phyloP scores from a whole-genome alignment of 2,888 invertebrate species.

The Gordius sp. region DNA sequence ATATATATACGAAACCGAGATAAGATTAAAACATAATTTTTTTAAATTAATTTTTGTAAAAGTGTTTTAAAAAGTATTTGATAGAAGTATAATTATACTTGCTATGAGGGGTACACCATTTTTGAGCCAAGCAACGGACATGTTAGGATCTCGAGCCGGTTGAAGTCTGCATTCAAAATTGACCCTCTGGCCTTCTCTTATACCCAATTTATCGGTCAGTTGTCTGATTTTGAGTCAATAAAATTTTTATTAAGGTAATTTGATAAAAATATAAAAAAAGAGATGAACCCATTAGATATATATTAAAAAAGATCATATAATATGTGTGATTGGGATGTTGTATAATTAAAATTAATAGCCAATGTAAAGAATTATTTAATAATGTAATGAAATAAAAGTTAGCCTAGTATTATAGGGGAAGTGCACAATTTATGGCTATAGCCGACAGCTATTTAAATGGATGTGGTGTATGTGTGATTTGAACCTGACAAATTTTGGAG shows the following conservation, averaged over 20 bases:
- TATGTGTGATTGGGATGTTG: no score
- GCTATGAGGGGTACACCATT: not conserved
- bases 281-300: no score
- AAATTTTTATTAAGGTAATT: not conserved
- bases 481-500: not conserved
- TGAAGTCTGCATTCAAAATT: not conserved
- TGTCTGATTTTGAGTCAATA: not conserved
- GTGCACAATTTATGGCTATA: no score
- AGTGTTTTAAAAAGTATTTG: not conserved
- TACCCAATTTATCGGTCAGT: not conserved
- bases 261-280: no score
- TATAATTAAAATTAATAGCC: no score
- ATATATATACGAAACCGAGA: not conserved
- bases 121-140: constrained; percentile 4
- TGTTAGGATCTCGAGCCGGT: not conserved
- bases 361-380: no score
- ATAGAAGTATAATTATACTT: not conserved
- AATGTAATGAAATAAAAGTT: no score
- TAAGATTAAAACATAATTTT: not conserved
- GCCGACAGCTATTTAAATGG: no score
- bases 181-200: not conserved
- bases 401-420: no score
- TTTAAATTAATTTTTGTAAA: not conserved
- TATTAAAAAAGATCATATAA: no score
- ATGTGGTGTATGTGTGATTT: no score